A percentile compares a stretch with the other conserved stretches of the same genome.
Conservation (phyloP, 1,140 invertebrate species). For the Zaprionus gabonicus region DNA sequence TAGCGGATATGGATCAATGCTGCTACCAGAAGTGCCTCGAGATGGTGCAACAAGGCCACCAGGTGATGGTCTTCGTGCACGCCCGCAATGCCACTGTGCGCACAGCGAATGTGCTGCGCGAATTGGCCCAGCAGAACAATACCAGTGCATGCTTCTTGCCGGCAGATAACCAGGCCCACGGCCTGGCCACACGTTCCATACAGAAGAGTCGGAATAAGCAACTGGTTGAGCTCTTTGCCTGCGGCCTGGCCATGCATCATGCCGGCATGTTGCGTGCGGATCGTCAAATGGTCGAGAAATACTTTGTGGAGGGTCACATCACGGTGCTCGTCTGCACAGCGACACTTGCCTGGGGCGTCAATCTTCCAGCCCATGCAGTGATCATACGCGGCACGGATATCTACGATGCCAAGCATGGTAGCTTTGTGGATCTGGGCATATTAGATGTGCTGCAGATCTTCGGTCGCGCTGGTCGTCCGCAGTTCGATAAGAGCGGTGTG, state of each 20-base stretch:
- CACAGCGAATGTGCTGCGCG: conserved; percentile 92
- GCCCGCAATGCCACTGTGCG: conserved; percentile 97
- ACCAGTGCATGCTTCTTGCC: conserved; percentile 90
- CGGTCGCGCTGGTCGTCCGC: conserved; percentile 97
- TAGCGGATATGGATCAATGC: conserved; percentile 95
- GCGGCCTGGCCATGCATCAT: conserved; percentile 98
- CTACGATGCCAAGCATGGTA: conserved; percentile 97
- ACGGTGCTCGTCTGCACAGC: conserved; percentile 98
- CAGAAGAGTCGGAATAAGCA: conserved; percentile 90
- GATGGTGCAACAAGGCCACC: conserved; percentile 95
- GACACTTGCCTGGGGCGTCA: conserved; percentile 99
- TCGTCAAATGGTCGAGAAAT: conserved; percentile 93
- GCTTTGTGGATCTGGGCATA: conserved; percentile 97
- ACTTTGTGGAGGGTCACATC: conserved; percentile 94
- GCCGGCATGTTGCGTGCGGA: conserved; percentile 89
- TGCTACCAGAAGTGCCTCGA: conserved; percentile 97
- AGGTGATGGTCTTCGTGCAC: conserved; percentile 99
- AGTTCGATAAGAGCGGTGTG: conserved; percentile 95
- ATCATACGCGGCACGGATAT: conserved; percentile 98
- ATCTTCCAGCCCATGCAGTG: conserved; percentile 98
- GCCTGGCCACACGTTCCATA: conserved; percentile 88
- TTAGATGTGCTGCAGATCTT: conserved; percentile 99
- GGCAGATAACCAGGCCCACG: conserved; percentile 86
- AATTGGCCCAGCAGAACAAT: conserved; percentile 90
- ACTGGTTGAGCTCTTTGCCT: conserved; percentile 92